phyloP scores from a whole-genome alignment of 2,113 vertebrate genomes.

The Sclerurus mexicanus region DNA sequence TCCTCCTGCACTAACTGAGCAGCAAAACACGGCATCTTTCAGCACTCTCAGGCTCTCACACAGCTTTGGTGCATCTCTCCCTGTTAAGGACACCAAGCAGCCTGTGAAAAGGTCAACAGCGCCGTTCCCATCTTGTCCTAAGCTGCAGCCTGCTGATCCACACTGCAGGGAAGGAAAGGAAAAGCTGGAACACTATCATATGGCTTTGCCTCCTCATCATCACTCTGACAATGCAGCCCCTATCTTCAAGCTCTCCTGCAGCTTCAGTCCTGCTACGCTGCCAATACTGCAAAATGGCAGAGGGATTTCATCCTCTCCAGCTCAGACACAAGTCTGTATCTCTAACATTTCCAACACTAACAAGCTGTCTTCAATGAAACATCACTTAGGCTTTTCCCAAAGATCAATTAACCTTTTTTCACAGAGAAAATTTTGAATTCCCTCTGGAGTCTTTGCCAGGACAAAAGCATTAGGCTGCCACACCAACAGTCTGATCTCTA shows the following conservation, averaged over 20 bases:
- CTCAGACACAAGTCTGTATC: not conserved
- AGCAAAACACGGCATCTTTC: accelerated
- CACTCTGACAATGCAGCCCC: not conserved
- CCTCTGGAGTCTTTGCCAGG: not conserved
- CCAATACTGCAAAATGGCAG: not conserved
- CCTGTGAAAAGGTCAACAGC: not conserved
- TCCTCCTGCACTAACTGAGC: not conserved
- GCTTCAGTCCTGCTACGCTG: accelerated
- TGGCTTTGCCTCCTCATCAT: not conserved
- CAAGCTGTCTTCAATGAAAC: not conserved
- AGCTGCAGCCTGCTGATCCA: not conserved
- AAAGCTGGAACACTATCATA: too few species aligned
- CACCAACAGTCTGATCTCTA: not conserved
- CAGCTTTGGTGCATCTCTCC: not conserved
- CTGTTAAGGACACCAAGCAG: not conserved
- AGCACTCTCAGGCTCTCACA: too few species aligned
- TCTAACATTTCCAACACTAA: not conserved
- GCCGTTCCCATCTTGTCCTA: not conserved
- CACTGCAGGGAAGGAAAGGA: too few species aligned
- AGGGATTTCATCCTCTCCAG: not conserved
- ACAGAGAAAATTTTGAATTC: not conserved
- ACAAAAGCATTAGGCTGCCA: not conserved
- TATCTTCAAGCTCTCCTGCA: not conserved
- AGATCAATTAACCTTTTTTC: not conserved
- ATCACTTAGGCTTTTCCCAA: not conserved